A percentile compares a stretch with the other conserved stretches of the same genome.
phyloP scores from a whole-genome alignment of 2,888 invertebrate genomes.

The Meta bourneti region DNA sequence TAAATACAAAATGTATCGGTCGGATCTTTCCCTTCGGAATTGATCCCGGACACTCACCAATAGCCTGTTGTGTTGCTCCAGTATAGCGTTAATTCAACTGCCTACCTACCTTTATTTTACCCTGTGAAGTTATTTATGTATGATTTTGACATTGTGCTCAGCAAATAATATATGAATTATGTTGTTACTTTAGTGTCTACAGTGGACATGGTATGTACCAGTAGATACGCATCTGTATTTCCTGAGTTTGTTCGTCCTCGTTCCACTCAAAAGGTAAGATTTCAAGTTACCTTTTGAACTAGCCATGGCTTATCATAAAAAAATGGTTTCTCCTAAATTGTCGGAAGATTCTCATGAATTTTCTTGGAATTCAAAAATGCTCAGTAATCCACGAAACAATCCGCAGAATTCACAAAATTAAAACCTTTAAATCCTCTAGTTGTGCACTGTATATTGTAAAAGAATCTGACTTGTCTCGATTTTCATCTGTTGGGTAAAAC shows the following conservation, averaged over 20 bases:
- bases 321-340: neutral
- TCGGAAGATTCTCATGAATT: neutral
- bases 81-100: too few species aligned
- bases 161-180: too few species aligned
- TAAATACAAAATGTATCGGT: too few species aligned
- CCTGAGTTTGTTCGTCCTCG: constrained; percentile 57
- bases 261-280: constrained; percentile 67
- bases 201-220: constrained; percentile 72
- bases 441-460: neutral
- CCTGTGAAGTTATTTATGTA: too few species aligned
- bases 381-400: neutral
- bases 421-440: neutral
- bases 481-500: too few species aligned
- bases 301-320: neutral
- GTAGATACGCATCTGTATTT: constrained; percentile 71
- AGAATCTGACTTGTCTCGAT: too few species aligned
- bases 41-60: too few species aligned
- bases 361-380: neutral
- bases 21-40: too few species aligned
- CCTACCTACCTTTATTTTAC: too few species aligned
- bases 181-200: constrained; percentile 55
- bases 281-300: neutral
- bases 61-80: too few species aligned
- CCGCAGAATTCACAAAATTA: neutral
- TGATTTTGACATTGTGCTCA: too few species aligned